A percentile compares a stretch with the other conserved stretches of the same genome.
phyloP scores from a whole-genome alignment of 2,888 invertebrate genomes.

The Mesodorylaimus sp. region DNA sequence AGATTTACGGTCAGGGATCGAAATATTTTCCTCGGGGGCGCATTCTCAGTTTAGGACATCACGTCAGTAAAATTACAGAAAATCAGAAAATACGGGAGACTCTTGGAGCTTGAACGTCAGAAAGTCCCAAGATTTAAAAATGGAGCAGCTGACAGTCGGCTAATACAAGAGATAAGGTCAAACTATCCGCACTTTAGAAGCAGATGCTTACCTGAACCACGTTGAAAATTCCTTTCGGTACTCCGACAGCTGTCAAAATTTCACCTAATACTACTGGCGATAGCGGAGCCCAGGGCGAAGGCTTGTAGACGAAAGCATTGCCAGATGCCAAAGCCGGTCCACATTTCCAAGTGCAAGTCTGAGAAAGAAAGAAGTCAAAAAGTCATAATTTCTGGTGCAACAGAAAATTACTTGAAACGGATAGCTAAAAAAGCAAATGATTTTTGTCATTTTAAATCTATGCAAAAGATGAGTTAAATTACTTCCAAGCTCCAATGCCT shows the following conservation, averaged over 20 bases:
- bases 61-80: no score
- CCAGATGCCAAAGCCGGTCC: slow-evolving; percentile 40
- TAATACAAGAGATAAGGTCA: no score
- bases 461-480: slow-evolving; percentile 13
- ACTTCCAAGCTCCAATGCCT: slow-evolving; percentile 43
- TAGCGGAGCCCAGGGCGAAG: slow-evolving; percentile 40
- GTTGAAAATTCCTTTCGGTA: slow-evolving; percentile 40
- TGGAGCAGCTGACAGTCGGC: no score
- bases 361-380: neutral
- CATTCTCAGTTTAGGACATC: no score
- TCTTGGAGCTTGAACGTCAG: no score
- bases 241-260: slow-evolving; percentile 37
- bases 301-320: slow-evolving; percentile 41
- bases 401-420: neutral
- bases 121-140: no score
- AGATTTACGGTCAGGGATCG: no score
- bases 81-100: no score
- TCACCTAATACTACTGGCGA: slow-evolving; percentile 40
- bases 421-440: neutral
- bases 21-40: no score
- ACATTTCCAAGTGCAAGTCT: slow-evolving; percentile 37
- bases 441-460: neutral
- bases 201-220: slow-evolving; percentile 37
- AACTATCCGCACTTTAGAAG: no score
- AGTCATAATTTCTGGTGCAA: neutral